These are phyloP conservation scores for Calephelis perditalis DNA, from an alignment of 2,888 invertebrate species.

Conservation along the genomic window DNA sequence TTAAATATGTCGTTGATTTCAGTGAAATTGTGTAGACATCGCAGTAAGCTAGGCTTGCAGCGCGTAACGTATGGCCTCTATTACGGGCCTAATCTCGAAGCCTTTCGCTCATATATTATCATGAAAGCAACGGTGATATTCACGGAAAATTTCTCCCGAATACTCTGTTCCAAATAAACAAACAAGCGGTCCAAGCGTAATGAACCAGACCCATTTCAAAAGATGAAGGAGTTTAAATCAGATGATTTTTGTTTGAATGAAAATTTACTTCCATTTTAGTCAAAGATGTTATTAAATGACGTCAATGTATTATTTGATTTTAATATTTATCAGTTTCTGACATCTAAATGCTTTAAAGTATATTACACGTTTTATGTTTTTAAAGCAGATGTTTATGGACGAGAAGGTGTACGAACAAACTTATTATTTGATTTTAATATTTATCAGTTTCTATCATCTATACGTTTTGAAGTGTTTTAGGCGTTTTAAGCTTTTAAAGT, in stretches of 20 bases:
- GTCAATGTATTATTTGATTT: neutral
- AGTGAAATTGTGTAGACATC: slow-evolving; percentile 6
- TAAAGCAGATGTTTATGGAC: too few species aligned
- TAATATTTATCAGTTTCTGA: too few species aligned
- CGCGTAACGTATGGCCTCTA: slow-evolving; percentile 59
- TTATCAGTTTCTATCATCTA: too few species aligned
- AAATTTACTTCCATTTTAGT: neutral
- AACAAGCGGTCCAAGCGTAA: slow-evolving; percentile 37
- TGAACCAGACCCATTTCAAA: slow-evolving; percentile 35
- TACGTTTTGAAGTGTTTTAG: too few species aligned
- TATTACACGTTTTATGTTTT: too few species aligned
- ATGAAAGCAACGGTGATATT: slow-evolving; percentile 43
- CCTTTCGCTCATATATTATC: slow-evolving; percentile 58
- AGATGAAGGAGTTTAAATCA: slow-evolving; percentile 33
- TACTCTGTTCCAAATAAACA: slow-evolving; percentile 33
- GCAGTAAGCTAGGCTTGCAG: slow-evolving; percentile 29
- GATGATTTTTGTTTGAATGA: slow-evolving; percentile 4
- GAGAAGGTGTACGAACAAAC: too few species aligned
- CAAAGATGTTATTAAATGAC: slow-evolving; percentile 3
- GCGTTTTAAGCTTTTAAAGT: too few species aligned
- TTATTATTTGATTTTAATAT: too few species aligned
- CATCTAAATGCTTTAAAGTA: too few species aligned
- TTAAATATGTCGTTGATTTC: neutral
- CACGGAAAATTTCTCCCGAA: slow-evolving; percentile 42
- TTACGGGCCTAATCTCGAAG: slow-evolving; percentile 64